A percentile compares a stretch with the other conserved stretches of the same genome.
These are phyloP conservation scores for Latrodectus hesperus DNA, from an alignment of 2,888 invertebrate genomes.

Conservation along the genomic window DNA sequence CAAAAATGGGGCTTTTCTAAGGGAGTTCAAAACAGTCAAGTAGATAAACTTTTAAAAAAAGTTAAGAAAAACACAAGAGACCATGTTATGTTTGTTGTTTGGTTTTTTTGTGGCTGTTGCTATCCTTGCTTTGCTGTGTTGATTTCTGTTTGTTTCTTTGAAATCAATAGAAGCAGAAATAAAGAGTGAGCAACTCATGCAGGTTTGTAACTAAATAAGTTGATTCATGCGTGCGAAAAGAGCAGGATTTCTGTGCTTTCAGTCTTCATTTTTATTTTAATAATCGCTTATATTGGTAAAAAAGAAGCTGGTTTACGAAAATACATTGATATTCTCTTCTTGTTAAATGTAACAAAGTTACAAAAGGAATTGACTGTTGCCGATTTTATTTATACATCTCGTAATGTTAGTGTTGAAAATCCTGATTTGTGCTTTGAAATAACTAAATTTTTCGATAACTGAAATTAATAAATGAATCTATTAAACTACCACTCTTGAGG, in stretches of 20 bases:
- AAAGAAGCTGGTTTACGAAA: too few species aligned
- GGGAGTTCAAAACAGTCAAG: slow-evolving; percentile 70
- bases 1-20: slow-evolving; percentile 61
- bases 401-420: too few species aligned
- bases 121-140: slow-evolving; percentile 8
- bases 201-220: not conserved
- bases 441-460: too few species aligned
- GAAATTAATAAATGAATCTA: too few species aligned
- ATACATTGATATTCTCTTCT: too few species aligned
- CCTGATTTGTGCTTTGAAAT: too few species aligned
- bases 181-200: slow-evolving; percentile 6
- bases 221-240: slow-evolving; percentile 31
- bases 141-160: not conserved
- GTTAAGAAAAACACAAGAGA: slow-evolving; percentile 58
- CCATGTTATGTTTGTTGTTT: slow-evolving; percentile 42
- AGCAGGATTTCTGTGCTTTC: slow-evolving; percentile 6
- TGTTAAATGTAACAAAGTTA: too few species aligned
- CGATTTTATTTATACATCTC: too few species aligned
- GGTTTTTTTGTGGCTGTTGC: not conserved
- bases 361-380: too few species aligned
- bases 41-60: slow-evolving; percentile 65
- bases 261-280: not conserved
- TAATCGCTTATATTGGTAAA: too few species aligned
- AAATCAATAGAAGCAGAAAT: slow-evolving; percentile 8
- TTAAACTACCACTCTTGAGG: too few species aligned